Evolutionary conservation across 1,140 invertebrate species (phyloP), one percentile per base, ranked within the genome.

Genomic region (Calephelis nemesis): DNA sequence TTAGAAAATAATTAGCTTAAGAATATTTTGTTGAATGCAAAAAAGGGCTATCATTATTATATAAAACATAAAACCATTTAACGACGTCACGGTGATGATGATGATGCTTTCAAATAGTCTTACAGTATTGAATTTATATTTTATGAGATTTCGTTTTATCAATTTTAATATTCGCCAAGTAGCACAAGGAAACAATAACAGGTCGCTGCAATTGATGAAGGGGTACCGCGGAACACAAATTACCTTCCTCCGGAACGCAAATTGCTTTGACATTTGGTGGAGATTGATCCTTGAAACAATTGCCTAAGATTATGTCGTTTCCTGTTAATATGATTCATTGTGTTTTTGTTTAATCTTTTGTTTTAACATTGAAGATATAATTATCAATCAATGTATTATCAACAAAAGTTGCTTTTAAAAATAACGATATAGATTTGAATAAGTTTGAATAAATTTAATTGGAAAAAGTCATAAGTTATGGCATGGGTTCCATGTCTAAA

Each of bases 221-320:
- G 72, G 71, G 73, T 70, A 69, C 62, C 62, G 74, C 70, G 74
- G 54, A 70, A 74, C 68, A 78, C 74, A 81, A 84, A 87, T 86
- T 84, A 76, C 68, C 73, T 84, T 81, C 84, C 77, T 81, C 76
- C 74, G 78, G 74, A 82, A 79, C 74, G 77, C 82, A 77, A 84
- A 79, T 81, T 80, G 74, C 68, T 82, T 63, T 65, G 65, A 70
- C 70, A 74, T 67, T 76, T 74, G 70, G 48, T 42, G 45, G 63
- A 67, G 77, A 78, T 75, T 65, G 74, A 67, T 71, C 67, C 66
- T 74, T 69, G 63, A 74, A 74, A 74, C 73, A 77, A 77, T 69
- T 72, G 73, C 19, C 47, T 65, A 49, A 65, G 47, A 49, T 48
- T n/a, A 60, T 69, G 39, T 62, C 7, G 47, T 62, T 68, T 62